Evolutionary conservation across 2,888 invertebrate genomes (phyloP).

Genomic region (Lasioglossum vierecki): DNA sequence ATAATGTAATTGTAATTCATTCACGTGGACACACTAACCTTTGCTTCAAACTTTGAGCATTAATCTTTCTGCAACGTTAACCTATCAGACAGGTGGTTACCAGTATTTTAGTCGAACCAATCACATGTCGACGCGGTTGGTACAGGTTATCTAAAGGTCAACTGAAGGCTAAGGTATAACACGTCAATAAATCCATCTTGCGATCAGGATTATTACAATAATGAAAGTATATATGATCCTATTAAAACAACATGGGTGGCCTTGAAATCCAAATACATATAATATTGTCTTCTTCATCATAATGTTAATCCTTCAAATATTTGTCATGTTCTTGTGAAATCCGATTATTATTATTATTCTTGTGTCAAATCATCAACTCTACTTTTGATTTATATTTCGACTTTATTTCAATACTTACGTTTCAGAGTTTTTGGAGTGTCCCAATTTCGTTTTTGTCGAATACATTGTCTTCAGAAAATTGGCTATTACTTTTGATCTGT

Average conservation of each 20-base stretch:
- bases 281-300: too few relatives aligned
- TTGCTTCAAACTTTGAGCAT: background rate
- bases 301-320: too few relatives aligned
- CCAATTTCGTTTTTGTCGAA: too few relatives aligned
- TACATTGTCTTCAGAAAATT: too few relatives aligned
- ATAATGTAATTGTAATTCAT: background rate
- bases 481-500: too few relatives aligned
- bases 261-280: too few relatives aligned
- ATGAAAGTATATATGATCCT: background rate
- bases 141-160: background rate
- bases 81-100: background rate
- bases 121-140: background rate
- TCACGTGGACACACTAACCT: background rate
- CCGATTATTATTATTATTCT: too few relatives aligned
- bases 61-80: background rate
- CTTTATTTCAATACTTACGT: too few relatives aligned
- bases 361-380: too few relatives aligned
- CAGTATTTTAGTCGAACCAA: background rate
- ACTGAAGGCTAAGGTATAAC: background rate
- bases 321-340: too few relatives aligned
- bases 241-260: background rate
- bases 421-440: too few relatives aligned
- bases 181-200: background rate
- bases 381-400: too few relatives aligned
- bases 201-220: background rate